Conservation (phyloP, 2,888 invertebrate species). For the Stenotaenia linearis region DNA sequence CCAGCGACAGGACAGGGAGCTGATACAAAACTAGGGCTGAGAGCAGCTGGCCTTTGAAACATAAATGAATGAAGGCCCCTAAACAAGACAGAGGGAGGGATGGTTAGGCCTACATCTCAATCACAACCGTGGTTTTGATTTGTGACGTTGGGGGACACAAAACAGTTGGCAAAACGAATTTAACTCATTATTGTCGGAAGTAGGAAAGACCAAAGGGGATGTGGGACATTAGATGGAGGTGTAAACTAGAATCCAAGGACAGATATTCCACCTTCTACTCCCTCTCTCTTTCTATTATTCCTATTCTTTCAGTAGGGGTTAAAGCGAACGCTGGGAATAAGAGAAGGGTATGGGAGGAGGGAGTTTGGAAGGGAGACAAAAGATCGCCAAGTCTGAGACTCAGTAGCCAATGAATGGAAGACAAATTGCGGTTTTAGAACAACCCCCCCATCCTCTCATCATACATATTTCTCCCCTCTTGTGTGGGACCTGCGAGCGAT, state of each 20-base stretch:
- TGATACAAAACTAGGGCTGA: constrained; percentile 1
- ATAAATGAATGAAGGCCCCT: neutral
- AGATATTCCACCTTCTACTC: constrained; percentile 18
- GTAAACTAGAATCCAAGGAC: neutral
- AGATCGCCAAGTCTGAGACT: constrained; percentile 5
- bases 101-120: constrained; percentile 4
- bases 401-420: constrained; percentile 28
- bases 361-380: constrained; percentile 18
- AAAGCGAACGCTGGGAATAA: neutral
- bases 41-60: constrained; percentile 14
- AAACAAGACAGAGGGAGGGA: constrained; percentile 21
- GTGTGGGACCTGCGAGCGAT: neutral
- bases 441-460: neutral
- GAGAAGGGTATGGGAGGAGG: neutral
- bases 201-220: neutral
- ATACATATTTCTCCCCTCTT: constrained; percentile 3
- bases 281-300: neutral
- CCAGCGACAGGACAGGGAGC: constrained; percentile 13
- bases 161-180: constrained; percentile 13
- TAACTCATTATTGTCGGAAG: neutral
- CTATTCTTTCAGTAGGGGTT: constrained; percentile 9
- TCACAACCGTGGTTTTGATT: neutral
- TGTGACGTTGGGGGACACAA: neutral
- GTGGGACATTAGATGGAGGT: neutral
- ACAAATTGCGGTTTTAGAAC: constrained; percentile 28